A percentile compares a stretch with the other conserved stretches of the same genome.
Conservation (phyloP, 2,888 invertebrate species). For the Drosophila mayaguana region DNA sequence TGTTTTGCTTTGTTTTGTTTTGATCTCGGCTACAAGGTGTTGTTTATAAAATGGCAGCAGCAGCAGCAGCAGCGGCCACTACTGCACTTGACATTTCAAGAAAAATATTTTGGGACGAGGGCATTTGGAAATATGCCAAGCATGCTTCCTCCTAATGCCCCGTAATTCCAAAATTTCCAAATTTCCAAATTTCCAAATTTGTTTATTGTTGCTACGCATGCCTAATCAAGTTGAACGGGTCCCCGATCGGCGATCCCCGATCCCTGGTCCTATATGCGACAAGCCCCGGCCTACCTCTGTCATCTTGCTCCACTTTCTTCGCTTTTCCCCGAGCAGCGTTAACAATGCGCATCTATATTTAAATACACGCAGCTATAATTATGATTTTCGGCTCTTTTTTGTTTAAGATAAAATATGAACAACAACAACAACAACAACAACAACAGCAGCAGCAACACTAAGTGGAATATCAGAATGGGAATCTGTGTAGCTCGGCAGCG, state of each 20-base stretch:
- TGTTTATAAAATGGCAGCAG: conserved; percentile 58
- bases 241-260: no score
- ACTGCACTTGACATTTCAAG: conserved; percentile 77
- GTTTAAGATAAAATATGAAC: conserved; percentile 48
- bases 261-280: conserved; percentile 24
- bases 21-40: conserved; percentile 30
- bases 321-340: conserved; percentile 13
- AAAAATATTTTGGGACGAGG: conserved; percentile 72
- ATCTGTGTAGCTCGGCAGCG: conserved; percentile 4
- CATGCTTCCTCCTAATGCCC: conserved; percentile 62
- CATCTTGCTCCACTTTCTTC: conserved; percentile 32
- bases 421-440: conserved; percentile 24
- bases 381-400: conserved; percentile 38
- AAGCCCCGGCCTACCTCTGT: background rate
- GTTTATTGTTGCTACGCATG: conserved; percentile 65
- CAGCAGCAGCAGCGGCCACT: conserved; percentile 16
- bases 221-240: conserved; percentile 58
- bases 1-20: conserved; percentile 12
- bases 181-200: conserved; percentile 23
- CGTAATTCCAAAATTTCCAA: conserved; percentile 45
- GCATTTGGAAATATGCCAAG: conserved; percentile 75
- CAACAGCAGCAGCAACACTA: conserved; percentile 18
- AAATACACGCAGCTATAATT: conserved; percentile 59
- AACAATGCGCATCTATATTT: conserved; percentile 49
- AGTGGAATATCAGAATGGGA: conserved; percentile 14